Percentiles rank a stretch among this genome's conserved stretches.
These are phyloP conservation scores for Isichthys henryi DNA, from an alignment of 2,113 vertebrate genomes.

Conservation along the genomic window DNA sequence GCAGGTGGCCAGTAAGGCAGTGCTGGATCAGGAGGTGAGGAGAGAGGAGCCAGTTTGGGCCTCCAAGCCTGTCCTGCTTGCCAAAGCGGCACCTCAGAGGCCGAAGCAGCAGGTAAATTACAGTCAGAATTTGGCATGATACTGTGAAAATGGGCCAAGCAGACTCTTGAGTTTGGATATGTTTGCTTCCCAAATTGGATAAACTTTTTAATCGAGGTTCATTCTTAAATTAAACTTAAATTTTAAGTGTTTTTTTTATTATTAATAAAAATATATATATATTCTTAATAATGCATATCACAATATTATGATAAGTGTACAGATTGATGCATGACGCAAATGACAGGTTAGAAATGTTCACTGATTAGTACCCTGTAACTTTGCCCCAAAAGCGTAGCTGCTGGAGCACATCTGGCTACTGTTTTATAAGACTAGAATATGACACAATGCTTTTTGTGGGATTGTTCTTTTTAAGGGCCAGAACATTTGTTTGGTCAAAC, in stretches of 20 bases:
- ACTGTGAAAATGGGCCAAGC: not conserved
- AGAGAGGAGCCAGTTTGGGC: slow-evolving; percentile 13
- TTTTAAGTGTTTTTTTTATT: not conserved
- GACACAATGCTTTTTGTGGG: not conserved
- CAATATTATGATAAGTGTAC: not conserved
- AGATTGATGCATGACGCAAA: not conserved
- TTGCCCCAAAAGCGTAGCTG: not conserved
- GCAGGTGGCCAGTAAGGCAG: slow-evolving; percentile 12
- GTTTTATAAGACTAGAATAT: not conserved
- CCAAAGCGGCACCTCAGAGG: slow-evolving; percentile 16
- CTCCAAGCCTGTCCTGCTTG: slow-evolving; percentile 33
- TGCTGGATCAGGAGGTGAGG: not conserved
- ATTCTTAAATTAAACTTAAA: not conserved
- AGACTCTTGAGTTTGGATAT: not conserved
- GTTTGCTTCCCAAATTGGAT: not conserved
- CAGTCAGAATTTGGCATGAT: not conserved
- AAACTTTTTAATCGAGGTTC: not conserved
- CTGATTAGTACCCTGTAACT: not conserved
- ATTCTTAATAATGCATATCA: not conserved
- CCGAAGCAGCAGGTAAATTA: slow-evolving; percentile 25
- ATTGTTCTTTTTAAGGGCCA: not conserved
- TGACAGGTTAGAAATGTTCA: not conserved
- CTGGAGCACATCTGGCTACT: not conserved
- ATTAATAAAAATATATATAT: too few species aligned
- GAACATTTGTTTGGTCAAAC: not conserved